Percentiles rank a stretch among this genome's conserved stretches.
Conservation (phyloP, 2,113 vertebrate genomes). For the Deroptyus accipitrinus region DNA sequence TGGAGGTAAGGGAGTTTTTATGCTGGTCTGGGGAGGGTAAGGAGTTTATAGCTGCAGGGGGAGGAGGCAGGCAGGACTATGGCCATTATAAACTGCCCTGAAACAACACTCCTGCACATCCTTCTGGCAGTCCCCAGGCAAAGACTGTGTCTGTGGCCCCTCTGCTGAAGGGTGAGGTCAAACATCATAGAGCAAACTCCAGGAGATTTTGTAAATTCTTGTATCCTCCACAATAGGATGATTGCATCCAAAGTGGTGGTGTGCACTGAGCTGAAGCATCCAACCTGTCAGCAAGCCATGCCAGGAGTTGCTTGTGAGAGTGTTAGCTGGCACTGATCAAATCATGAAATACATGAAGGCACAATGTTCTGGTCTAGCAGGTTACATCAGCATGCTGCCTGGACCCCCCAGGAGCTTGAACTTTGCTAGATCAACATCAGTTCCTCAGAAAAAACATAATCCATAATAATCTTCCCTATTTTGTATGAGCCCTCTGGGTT, state of each 20-base stretch:
- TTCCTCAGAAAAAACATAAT: background rate
- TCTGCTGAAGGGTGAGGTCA: background rate
- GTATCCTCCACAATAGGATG: fast-evolving
- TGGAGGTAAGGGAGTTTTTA: background rate
- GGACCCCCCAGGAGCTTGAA: background rate
- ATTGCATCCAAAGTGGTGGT: background rate
- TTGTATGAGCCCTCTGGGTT: background rate
- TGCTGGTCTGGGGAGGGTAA: background rate
- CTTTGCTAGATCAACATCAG: background rate
- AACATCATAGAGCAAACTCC: background rate
- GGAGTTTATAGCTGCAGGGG: background rate
- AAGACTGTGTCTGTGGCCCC: background rate
- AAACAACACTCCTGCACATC: background rate
- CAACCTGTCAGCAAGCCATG: background rate
- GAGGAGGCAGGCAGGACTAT: background rate
- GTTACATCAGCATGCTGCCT: background rate
- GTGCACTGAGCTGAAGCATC: background rate
- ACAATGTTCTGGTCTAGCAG: background rate
- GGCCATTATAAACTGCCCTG: background rate
- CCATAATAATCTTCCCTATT: background rate
- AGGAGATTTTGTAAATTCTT: background rate
- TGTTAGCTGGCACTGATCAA: background rate
- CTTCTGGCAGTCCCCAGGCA: background rate
- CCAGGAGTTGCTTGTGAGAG: background rate
- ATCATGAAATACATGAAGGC: background rate